Evolutionary conservation across 2,797 vertebrate species (phyloP).

Genomic region (Melanotaenia trifasciata): DNA sequence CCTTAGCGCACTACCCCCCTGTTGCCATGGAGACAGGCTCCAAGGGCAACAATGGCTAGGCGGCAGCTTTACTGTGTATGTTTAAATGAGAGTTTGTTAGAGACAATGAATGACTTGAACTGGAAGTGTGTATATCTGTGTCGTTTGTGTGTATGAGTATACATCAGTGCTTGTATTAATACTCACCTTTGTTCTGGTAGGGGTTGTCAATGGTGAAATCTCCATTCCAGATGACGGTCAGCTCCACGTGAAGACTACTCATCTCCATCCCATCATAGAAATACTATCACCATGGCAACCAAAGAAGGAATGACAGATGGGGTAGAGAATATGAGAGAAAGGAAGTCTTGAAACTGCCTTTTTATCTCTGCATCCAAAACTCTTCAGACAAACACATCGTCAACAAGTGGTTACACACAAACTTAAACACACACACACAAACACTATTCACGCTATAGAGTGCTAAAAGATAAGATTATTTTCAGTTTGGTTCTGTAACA

Average conservation of each 20-base stretch:
- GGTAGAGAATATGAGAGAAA: conserved; percentile 28
- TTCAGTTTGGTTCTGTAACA: conserved; percentile 52
- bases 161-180: not conserved
- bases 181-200: conserved; percentile 94
- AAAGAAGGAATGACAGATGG: conserved; percentile 43
- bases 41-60: conserved; percentile 82
- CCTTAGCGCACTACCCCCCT: conserved; percentile 72
- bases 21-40: conserved; percentile 90
- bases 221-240: conserved; percentile 98
- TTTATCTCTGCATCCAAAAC: conserved; percentile 52
- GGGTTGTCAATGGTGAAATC: conserved; percentile 99
- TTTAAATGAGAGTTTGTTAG: conserved; percentile 46
- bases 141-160: not conserved
- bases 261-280: conserved; percentile 97
- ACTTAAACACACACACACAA: conserved; percentile 2
- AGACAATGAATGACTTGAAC: conserved; percentile 9
- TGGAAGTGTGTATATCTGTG: not conserved
- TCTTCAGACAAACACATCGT: conserved; percentile 25
- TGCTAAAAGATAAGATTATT: conserved; percentile 46
- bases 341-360: conserved; percentile 50
- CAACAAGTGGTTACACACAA: conserved; percentile 60
- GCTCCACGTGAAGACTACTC: conserved; percentile 95
- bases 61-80: conserved; percentile 51
- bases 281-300: conserved; percentile 87
- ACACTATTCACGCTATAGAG: conserved; percentile 70